Base-by-base conservation (phyloP, 2,113 vertebrate genomes). In the Anolis sagrei region DNA sequence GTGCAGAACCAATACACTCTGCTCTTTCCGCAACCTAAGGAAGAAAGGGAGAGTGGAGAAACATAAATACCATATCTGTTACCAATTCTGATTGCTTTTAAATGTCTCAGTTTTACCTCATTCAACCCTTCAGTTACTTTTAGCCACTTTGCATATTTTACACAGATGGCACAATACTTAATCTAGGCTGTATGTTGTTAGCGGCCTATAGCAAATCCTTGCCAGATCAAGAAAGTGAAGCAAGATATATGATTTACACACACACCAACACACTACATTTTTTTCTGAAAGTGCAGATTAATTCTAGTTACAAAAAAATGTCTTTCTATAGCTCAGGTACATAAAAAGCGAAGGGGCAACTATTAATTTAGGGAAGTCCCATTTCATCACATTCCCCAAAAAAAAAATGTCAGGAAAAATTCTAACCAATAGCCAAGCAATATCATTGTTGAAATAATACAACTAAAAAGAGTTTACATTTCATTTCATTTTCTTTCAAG, bases 1-100 rank as follows among this genome's bases (percentile, higher is more conserved):
- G 95, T 0, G 97, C 99, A 3, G 99, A 99, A 1, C 99, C 99
- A 19, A 98, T 81, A 8, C 64, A 93, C 88, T 98, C 97, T 0
- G 98, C 96, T 93, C 95, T 94, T 48, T 98, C 97, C 32, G 85
- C 88, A 69, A 97, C 98, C 99, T 99, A 82, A 4, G 91, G 11
- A 0, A 18, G 19, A 66, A 18, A 81, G 2, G 90, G 13, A 0
- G 29, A 23, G 72, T 16, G 72, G 0, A 27, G 0, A 86, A 23
- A 2, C 44, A 5, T 23, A 80, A 80, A 80, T 6, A 19, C 7
- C 2, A 23, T 32, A 72, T 44, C 66, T 19, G 18, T 58, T 74
- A 74, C 32, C 39, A 61, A 11, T 9, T 36, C 36, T 79, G 11
- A 44, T 58, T 36, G 4, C 18, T 70, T 54, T 70, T 25, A 23